phyloP scores from a whole-genome alignment of 2,888 invertebrate genomes.

The Aspidiotus destructor region DNA sequence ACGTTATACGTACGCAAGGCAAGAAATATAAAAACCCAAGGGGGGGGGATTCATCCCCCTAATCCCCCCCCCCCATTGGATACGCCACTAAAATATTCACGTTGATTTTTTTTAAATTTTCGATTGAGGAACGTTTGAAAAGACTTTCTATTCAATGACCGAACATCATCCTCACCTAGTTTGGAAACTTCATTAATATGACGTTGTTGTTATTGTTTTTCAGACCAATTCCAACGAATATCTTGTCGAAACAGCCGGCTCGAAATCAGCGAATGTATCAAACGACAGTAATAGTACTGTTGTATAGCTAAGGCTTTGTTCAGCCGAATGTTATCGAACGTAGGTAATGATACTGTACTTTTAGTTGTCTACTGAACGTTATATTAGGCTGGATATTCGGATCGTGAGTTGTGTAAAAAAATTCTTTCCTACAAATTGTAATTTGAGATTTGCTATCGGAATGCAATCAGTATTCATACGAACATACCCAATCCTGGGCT shows the following conservation, averaged over 20 bases:
- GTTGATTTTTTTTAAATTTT: background rate
- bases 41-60: too few relatives aligned
- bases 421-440: too few relatives aligned
- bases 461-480: too few relatives aligned
- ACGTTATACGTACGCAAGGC: too few relatives aligned
- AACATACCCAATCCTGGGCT: constrained; percentile 9
- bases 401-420: too few relatives aligned
- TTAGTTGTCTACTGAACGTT: too few relatives aligned
- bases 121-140: background rate
- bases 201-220: constrained; percentile 3
- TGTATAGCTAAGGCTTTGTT: constrained; percentile 31
- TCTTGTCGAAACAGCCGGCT: constrained; percentile 34
- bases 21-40: too few relatives aligned
- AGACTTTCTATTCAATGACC: background rate
- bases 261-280: constrained; percentile 29
- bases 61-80: too few relatives aligned
- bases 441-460: too few relatives aligned
- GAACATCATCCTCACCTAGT: background rate
- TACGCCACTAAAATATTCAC: too few relatives aligned
- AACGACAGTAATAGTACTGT: constrained; percentile 26
- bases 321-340: constrained; percentile 24
- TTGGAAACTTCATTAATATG: background rate
- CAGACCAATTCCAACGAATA: constrained; percentile 35
- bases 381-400: too few relatives aligned
- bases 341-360: too few relatives aligned